Conservation (phyloP, 2,888 invertebrate species). For the Autographa pulchrina region DNA sequence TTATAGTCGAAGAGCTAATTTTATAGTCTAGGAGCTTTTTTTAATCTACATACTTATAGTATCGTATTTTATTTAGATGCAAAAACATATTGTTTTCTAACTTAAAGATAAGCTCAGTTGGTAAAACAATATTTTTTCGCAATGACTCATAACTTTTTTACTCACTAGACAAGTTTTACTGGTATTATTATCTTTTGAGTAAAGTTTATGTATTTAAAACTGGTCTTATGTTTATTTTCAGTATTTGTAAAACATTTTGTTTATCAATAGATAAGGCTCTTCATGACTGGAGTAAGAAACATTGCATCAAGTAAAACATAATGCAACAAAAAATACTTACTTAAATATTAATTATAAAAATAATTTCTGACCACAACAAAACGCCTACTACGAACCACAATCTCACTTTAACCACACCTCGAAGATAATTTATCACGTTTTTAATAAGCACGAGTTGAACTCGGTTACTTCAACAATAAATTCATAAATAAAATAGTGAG, state of each 20-base stretch:
- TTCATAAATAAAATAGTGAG: conserved; percentile 26
- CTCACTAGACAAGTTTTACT: neutral
- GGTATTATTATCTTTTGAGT: neutral
- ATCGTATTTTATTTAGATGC: neutral
- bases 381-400: conserved; percentile 30
- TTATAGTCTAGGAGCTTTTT: neutral
- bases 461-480: conserved; percentile 16
- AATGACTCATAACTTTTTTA: conserved; percentile 5
- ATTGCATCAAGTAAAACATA: neutral
- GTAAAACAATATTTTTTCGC: conserved; percentile 6
- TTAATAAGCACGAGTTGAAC: conserved; percentile 20
- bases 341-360: conserved; percentile 43
- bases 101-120: neutral
- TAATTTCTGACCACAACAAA: conserved; percentile 39
- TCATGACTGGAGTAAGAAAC: neutral
- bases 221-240: neutral
- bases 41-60: neutral
- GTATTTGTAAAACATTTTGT: neutral
- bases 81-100: neutral
- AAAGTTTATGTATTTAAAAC: neutral
- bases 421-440: conserved; percentile 39
- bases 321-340: conserved; percentile 23
- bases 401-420: conserved; percentile 29
- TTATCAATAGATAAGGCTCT: neutral
- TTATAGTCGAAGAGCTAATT: neutral